Percentiles rank a stretch among this genome's conserved stretches.
phyloP scores from a whole-genome alignment of 2,797 vertebrate species.

The Diplodus puntazzo region DNA sequence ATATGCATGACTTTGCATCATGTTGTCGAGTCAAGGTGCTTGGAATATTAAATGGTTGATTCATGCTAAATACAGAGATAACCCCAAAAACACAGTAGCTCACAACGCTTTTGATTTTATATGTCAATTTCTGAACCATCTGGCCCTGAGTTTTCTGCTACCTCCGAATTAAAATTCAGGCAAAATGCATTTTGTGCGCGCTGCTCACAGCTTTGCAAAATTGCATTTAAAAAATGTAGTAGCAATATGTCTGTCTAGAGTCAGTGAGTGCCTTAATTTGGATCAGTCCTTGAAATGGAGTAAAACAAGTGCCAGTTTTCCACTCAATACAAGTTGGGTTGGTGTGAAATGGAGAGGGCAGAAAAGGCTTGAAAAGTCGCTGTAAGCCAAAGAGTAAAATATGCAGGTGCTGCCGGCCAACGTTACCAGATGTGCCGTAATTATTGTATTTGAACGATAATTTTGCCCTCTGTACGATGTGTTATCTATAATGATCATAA shows the following conservation, averaged over 20 bases:
- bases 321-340: no score
- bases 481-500: no score
- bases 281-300: not conserved
- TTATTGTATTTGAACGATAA: no score
- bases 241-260: not conserved
- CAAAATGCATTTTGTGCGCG: not conserved
- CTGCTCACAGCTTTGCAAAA: not conserved
- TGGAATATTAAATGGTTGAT: not conserved
- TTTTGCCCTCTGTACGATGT: no score
- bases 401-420: no score
- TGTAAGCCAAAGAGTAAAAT: no score
- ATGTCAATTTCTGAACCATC: not conserved
- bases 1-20: slow-evolving; percentile 7
- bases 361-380: no score
- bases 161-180: not conserved
- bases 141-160: not conserved
- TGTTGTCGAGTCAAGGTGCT: not conserved
- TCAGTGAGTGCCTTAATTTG: not conserved
- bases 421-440: no score
- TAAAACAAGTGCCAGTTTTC: no score
- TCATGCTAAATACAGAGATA: not conserved
- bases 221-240: not conserved
- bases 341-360: no score
- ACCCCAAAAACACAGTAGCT: not conserved
- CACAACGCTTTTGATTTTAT: slow-evolving; percentile 1